Evolutionary conservation across 1,140 invertebrate genomes (phyloP).

Genomic region (Aphidius ervi): DNA sequence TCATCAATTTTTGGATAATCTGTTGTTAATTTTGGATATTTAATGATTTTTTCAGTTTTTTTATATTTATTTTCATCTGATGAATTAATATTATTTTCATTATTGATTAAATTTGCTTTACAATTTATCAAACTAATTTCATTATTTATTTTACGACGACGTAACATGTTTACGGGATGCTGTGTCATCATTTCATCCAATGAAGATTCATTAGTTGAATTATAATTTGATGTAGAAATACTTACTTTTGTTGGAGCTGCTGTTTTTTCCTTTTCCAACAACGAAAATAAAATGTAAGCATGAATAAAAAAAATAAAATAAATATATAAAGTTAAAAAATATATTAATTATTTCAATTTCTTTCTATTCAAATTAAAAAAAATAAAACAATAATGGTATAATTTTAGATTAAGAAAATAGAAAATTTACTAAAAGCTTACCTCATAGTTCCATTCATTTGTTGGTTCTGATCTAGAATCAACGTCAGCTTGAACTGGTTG

Average conservation of each 20-base stretch:
- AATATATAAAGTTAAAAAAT: conserved; percentile 3
- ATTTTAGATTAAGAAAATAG: neutral
- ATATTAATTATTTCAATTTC: neutral
- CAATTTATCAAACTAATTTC: conserved; percentile 18
- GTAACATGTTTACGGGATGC: conserved; percentile 32
- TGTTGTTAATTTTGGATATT: conserved; percentile 39
- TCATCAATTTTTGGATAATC: conserved; percentile 35
- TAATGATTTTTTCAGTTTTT: conserved; percentile 29
- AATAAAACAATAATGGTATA: neutral
- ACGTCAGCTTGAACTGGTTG: conserved; percentile 31
- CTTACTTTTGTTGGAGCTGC: conserved; percentile 54
- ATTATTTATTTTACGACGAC: conserved; percentile 39
- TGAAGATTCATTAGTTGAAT: conserved; percentile 25
- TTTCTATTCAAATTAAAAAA: too few species aligned
- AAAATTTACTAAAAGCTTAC: conserved; percentile 31
- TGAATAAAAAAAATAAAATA: conserved; percentile 38
- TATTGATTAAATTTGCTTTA: neutral
- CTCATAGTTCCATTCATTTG: conserved; percentile 48
- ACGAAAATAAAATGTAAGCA: conserved; percentile 32
- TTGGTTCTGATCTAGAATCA: conserved; percentile 33
- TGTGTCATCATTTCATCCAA: conserved; percentile 18
- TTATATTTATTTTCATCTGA: neutral
- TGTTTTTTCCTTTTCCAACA: conserved; percentile 54
- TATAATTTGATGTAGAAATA: conserved; percentile 43
- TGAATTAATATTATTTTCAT: too few species aligned